Percentiles rank a stretch among this genome's conserved stretches.
These are phyloP conservation scores for Andinoacara biseriatus DNA, from an alignment of 2,113 vertebrate species.

Conservation along the genomic window DNA sequence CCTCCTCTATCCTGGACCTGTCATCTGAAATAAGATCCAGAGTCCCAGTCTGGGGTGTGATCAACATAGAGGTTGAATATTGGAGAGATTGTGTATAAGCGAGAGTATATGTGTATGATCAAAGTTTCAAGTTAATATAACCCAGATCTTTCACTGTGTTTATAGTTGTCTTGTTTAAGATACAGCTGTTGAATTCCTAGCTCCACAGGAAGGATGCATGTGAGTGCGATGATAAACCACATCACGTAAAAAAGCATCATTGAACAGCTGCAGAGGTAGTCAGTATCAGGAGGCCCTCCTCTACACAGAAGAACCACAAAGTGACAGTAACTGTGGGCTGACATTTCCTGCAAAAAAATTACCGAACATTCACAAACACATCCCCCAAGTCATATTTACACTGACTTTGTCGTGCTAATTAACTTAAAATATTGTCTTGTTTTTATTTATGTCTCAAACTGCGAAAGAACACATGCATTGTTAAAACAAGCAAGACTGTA, in stretches of 20 bases:
- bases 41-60: slow-evolving; percentile 38
- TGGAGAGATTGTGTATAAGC: slow-evolving; percentile 23
- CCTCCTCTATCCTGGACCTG: slow-evolving; percentile 59
- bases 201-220: slow-evolving; percentile 33
- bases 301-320: slow-evolving; percentile 15
- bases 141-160: neutral
- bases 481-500: neutral
- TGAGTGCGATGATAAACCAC: slow-evolving; percentile 23
- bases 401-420: neutral
- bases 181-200: neutral
- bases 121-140: slow-evolving; percentile 9
- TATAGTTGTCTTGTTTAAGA: neutral
- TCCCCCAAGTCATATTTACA: neutral
- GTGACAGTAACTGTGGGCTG: neutral
- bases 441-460: neutral
- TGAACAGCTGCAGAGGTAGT: slow-evolving; percentile 5
- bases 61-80: slow-evolving; percentile 26
- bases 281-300: neutral
- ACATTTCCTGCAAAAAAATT: neutral
- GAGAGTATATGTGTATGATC: neutral
- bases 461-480: neutral
- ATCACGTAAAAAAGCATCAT: neutral
- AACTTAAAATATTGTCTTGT: neutral
- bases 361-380: neutral
- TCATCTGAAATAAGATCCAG: slow-evolving; percentile 72